Percentiles rank a stretch among this genome's conserved stretches.
phyloP scores from a whole-genome alignment of 2,797 vertebrate species.

The Poecilia velifera region DNA sequence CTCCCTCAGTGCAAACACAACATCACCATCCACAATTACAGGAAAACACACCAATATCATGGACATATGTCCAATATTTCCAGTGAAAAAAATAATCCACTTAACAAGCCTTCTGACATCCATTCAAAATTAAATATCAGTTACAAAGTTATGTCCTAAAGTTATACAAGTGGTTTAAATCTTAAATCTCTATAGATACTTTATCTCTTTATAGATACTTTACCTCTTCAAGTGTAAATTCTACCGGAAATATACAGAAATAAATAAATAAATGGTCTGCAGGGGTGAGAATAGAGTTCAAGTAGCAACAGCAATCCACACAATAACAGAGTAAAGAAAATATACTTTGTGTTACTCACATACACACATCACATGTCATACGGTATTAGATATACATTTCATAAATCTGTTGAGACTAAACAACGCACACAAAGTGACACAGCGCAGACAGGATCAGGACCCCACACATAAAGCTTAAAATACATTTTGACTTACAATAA shows the following conservation, averaged over 20 bases:
- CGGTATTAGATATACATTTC: slow-evolving; percentile 5
- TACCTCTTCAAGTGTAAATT: slow-evolving; percentile 30
- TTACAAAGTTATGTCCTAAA: background rate
- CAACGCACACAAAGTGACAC: slow-evolving; percentile 34
- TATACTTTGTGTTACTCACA: slow-evolving; percentile 47
- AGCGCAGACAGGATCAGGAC: slow-evolving; percentile 5
- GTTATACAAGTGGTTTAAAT: background rate
- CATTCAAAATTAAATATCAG: background rate
- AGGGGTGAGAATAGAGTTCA: slow-evolving; percentile 11
- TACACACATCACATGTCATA: slow-evolving; percentile 32
- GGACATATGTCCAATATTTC: background rate
- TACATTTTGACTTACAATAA: background rate
- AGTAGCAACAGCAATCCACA: slow-evolving; percentile 24
- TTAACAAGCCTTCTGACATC: slow-evolving; percentile 3
- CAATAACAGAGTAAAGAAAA: slow-evolving; percentile 41
- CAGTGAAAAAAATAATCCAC: slow-evolving; percentile 19
- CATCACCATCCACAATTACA: slow-evolving; percentile 54
- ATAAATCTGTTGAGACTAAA: background rate
- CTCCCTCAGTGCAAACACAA: slow-evolving; percentile 55
- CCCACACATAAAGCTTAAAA: slow-evolving; percentile 24
- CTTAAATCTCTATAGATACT: background rate
- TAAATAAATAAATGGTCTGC: slow-evolving; percentile 48
- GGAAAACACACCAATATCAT: slow-evolving; percentile 31
- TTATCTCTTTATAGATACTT: background rate
- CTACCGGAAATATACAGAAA: slow-evolving; percentile 23